Conservation (phyloP, 2,113 vertebrate species). For the Scortum barcoo region DNA sequence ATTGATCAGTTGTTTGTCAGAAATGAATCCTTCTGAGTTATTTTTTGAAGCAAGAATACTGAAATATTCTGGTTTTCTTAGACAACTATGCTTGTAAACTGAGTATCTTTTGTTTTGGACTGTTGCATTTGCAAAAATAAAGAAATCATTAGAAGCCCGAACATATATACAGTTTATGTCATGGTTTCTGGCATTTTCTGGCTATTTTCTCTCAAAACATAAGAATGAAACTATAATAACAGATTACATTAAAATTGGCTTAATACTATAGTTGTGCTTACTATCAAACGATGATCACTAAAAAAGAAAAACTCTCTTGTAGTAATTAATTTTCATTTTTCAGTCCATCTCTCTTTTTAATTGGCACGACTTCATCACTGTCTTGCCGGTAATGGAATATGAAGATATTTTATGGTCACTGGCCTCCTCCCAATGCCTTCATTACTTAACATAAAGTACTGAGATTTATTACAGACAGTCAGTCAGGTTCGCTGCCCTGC, state of each 20-base stretch:
- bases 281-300: background rate
- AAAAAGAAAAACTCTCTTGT: background rate
- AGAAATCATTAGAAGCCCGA: too few species aligned
- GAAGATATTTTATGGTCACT: constrained; percentile 19
- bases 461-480: constrained; percentile 19
- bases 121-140: background rate
- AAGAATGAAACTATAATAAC: background rate
- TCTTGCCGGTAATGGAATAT: background rate
- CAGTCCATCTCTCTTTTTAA: background rate
- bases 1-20: background rate
- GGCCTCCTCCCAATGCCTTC: background rate
- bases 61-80: background rate
- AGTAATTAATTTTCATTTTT: background rate
- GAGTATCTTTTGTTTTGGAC: background rate
- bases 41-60: background rate
- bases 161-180: background rate
- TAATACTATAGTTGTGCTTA: background rate
- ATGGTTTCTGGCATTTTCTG: background rate
- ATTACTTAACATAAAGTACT: background rate
- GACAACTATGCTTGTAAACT: background rate
- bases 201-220: background rate
- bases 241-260: background rate
- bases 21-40: background rate
- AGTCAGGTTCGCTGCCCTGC: background rate
- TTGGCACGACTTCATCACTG: too few species aligned